Evolutionary conservation across 2,797 vertebrate genomes (phyloP).

Genomic region (Macrochelys suwanniensis): DNA sequence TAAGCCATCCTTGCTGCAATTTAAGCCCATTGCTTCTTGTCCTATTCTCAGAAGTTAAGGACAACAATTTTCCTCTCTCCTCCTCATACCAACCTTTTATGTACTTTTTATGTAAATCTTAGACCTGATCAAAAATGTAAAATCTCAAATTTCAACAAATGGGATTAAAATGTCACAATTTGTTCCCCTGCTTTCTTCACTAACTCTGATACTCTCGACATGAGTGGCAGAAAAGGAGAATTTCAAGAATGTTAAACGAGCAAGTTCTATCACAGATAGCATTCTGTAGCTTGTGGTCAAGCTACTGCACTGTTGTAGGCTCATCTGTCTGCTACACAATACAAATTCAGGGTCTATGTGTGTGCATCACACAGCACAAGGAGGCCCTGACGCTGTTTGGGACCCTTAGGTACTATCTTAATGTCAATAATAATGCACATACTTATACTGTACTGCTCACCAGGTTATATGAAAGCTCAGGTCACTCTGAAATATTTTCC

Average conservation of each 20-base stretch:
- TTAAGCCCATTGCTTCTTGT: too few species aligned
- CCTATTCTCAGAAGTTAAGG: too few species aligned
- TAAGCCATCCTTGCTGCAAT: too few species aligned
- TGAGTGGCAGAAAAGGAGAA: neutral
- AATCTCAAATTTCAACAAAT: neutral
- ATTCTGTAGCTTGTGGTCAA: too few species aligned
- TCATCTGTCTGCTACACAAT: neutral
- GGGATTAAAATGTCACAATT: neutral
- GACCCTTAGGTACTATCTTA: neutral
- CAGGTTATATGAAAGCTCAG: neutral
- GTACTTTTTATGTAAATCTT: neutral
- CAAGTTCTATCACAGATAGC: too few species aligned
- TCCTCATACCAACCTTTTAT: too few species aligned
- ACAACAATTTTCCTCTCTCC: too few species aligned
- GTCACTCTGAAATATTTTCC: neutral
- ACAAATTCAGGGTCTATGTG: neutral
- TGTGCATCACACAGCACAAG: neutral
- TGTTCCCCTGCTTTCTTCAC: neutral
- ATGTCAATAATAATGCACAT: neutral
- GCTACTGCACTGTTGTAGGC: neutral
- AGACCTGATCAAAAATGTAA: neutral
- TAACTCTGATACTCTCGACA: neutral
- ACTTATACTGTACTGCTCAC: neutral
- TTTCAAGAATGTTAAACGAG: neutral
- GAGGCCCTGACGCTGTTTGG: neutral